phyloP scores from a whole-genome alignment of 1,140 invertebrate species.

The Probaryconus sp. region DNA sequence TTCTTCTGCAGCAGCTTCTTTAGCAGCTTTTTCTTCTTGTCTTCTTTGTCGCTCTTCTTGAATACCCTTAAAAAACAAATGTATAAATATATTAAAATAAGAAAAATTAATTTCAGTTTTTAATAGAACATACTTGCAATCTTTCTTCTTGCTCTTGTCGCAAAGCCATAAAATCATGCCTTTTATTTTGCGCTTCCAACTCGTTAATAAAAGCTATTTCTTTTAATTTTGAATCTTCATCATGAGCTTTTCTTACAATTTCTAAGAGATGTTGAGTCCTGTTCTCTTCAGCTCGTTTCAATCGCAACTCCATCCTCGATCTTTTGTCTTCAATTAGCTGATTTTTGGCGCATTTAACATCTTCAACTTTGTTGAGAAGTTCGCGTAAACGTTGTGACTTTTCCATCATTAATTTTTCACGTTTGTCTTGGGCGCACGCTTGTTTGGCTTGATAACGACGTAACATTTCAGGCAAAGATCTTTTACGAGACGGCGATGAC shows the following conservation, averaged over 20 bases:
- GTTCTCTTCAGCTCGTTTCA: conserved; percentile 95
- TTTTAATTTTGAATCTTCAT: conserved; percentile 97
- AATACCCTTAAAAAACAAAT: conserved; percentile 70
- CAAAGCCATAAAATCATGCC: conserved; percentile 91
- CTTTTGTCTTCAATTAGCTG: conserved; percentile 91
- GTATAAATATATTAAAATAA: not conserved
- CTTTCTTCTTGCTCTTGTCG: conserved; percentile 91
- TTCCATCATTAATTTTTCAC: conserved; percentile 89
- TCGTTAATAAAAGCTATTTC: conserved; percentile 99
- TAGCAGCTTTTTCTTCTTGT: conserved; percentile 94
- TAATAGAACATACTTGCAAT: conserved; percentile 80
- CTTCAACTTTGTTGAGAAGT: conserved; percentile 92
- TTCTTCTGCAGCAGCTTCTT: conserved; percentile 95
- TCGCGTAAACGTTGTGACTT: conserved; percentile 91
- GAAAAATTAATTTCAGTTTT: not conserved
- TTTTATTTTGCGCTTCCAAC: conserved; percentile 95
- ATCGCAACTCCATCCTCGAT: conserved; percentile 89
- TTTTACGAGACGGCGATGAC: conserved; percentile 91
- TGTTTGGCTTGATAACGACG: conserved; percentile 92
- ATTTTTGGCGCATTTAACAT: conserved; percentile 91
- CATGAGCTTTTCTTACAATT: conserved; percentile 96
- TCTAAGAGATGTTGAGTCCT: conserved; percentile 87
- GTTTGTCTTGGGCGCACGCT: conserved; percentile 87
- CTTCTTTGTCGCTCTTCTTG: conserved; percentile 85
- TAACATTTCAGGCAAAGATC: conserved; percentile 86